Evolutionary conservation across 2,113 vertebrate species (phyloP).

Genomic region (Nycticebus coucang): DNA sequence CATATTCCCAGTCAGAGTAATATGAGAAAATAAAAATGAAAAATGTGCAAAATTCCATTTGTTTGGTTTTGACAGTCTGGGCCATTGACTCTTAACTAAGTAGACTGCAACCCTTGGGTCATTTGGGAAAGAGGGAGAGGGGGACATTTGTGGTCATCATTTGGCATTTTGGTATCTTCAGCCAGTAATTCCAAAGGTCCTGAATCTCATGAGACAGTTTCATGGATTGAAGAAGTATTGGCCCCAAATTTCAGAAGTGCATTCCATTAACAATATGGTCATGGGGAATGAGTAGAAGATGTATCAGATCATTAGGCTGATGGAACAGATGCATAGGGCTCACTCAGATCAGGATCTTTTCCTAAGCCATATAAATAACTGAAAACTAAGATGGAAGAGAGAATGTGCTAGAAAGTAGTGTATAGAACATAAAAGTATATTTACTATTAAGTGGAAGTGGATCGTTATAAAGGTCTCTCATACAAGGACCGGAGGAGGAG

Average conservation of each 20-base stretch:
- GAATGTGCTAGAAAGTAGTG: neutral
- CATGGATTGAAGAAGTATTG: neutral
- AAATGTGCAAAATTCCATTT: neutral
- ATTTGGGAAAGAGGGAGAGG: neutral
- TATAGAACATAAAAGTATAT: neutral
- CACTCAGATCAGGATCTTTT: neutral
- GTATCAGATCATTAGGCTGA: no score
- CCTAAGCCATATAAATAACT: neutral
- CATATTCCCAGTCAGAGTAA: neutral
- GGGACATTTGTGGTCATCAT: neutral
- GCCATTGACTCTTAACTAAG: neutral
- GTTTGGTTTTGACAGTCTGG: neutral
- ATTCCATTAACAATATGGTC: neutral
- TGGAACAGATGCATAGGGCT: neutral
- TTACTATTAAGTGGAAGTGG: neutral
- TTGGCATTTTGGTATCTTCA: neutral
- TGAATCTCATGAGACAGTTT: neutral
- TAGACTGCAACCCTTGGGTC: accelerated
- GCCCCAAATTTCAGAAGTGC: neutral
- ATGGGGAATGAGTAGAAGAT: neutral
- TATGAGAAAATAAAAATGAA: neutral
- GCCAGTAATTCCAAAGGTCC: neutral
- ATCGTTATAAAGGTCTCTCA: neutral
- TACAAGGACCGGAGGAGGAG: neutral
- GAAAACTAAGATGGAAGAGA: neutral